Base-by-base conservation (phyloP, 2,797 vertebrate species). In the Xenentodon cancila region DNA sequence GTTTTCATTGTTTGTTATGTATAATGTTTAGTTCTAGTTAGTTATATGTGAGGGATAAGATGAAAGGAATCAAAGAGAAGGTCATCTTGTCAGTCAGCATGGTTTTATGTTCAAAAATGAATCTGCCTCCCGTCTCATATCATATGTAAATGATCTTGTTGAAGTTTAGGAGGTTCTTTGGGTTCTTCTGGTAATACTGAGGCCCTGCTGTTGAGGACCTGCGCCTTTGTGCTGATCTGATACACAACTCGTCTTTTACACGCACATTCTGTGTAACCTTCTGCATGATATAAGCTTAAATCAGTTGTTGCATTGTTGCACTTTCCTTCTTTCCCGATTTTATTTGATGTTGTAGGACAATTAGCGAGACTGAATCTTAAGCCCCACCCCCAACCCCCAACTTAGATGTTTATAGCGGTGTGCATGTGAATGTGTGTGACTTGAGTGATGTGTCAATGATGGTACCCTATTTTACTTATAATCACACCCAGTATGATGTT, bases 251-350 rank as follows among this genome's bases (percentile, higher is more conserved):
- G 96, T 96, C 95, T 91, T 91, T 71, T 94, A 81, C 94, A 92
- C 93, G 93, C 94, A 93, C 93, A 91, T 5, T 40, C 37, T 71
- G 34, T 80, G 51, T 75, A 76, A 90, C 89, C 92, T 89, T 12
- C 45, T 89, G 86, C 91, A 92, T 96, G 95, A 96, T 95, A 88
- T 94, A 91, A 89, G 95, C 94, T 91, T 92, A 92, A 94, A 94
- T 93, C 94, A 81, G 94, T 93, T 96, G 92, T 96, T 98, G 97
- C 97, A 99, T 93, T 96, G 92, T 96, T 98, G 97, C 97, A 99
- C 97, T 98, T 97, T 93, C 94, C 93, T 68, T 57, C 53, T 62
- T 56, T 67, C 54, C 56, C 22, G 20, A 69, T 82, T 74, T 75
- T 64, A 85, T 75, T 78, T 51, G 60, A 75, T 81, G 69, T 73